Conservation (phyloP, 2,113 vertebrate genomes). For the Campylomormyrus numenius region DNA sequence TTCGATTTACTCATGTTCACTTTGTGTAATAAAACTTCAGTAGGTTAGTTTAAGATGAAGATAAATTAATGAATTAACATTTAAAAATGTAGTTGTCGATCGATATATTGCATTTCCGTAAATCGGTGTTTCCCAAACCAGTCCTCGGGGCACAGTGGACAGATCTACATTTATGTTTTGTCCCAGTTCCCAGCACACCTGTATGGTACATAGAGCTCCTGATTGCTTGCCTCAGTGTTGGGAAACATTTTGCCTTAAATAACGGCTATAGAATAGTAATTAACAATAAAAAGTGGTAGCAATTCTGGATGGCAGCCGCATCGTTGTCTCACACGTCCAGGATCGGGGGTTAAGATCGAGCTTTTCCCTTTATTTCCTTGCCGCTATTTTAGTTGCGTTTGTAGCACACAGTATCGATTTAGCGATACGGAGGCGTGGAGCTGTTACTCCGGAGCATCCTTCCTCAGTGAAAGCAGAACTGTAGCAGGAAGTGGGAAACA, state of each 20-base stretch:
- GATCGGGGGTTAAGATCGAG: background rate
- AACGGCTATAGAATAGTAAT: background rate
- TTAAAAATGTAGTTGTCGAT: background rate
- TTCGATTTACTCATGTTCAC: background rate
- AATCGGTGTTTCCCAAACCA: background rate
- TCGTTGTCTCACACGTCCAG: background rate
- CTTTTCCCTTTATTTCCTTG: background rate
- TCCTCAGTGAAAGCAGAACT: slow-evolving; percentile 38
- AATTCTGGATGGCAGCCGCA: background rate
- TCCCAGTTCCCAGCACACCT: background rate
- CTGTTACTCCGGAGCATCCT: background rate
- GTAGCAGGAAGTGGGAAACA: slow-evolving; percentile 40
- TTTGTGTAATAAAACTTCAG: background rate
- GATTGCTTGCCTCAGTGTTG: background rate
- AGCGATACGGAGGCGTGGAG: background rate
- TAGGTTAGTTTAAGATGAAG: background rate
- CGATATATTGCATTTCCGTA: background rate
- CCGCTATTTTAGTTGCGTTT: background rate
- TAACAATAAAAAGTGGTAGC: background rate
- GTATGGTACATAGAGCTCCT: too few relatives aligned
- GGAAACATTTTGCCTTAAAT: background rate
- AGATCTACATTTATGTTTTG: too few relatives aligned
- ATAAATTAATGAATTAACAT: background rate
- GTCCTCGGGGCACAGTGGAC: too few relatives aligned
- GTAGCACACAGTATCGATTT: background rate